Base-by-base conservation (phyloP, 2,113 vertebrate genomes). In the Elgaria multicarinata region DNA sequence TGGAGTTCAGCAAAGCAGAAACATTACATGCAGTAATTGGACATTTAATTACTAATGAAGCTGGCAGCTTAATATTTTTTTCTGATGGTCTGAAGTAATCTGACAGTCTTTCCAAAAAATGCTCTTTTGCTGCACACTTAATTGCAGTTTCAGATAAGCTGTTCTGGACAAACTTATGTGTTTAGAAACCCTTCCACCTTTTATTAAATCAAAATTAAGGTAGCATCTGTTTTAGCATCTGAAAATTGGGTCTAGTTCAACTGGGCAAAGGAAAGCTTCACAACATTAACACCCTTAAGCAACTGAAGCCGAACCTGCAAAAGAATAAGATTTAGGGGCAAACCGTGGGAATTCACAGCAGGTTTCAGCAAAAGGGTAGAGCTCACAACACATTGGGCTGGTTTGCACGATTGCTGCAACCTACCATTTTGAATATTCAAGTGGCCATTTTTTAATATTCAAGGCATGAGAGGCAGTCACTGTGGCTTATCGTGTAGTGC, bases 1-100 rank as follows among this genome's bases (percentile, higher is more conserved):
- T 95, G 95, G 96, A 95, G 91, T 97, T 97, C 95, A 96, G 92
- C 95, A 96, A 97, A 96, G 95, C 95, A 96, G 94, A 97, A 96
- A 96, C 94, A 95, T 96, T 96, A 95, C 91, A 95, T 96, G 83
- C 94, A 95, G 93, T 97, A 97, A 96, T 96, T 97, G 96, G 95
- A 96, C 94, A 96, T 96, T 97, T 97, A 96, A 96, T 95, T 96
- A 97, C 92, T 95, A 94, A 96, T 95, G 96, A 96, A 96, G 93
- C 94, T 94, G 93, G 93, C 95, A 96, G 96, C 93, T 90, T 87
- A 91, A 87, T 72, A 2, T 87, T 89, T 94, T 93, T 96, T 93
- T 92, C 94, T 89, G 90, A 94, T 94, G 91, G 92, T 95, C 96
- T 97, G 89, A 96, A 94, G 95, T 94, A 95, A 94, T 95, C 92